Evolutionary conservation across 2,113 vertebrate species (phyloP).

Genomic region (Onychorhynchus coronatus): DNA sequence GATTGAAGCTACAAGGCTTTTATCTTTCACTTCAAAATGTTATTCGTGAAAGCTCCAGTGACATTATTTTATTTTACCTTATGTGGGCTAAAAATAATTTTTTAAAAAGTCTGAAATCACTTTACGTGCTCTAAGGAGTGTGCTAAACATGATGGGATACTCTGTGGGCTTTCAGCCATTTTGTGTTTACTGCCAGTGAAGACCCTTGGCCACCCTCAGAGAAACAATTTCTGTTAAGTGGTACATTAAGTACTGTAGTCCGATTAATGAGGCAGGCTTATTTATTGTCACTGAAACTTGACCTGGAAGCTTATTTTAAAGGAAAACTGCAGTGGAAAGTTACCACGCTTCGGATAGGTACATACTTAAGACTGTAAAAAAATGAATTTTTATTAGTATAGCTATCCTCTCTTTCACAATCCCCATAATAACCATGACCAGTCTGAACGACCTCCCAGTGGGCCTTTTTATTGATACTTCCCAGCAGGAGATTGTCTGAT

Average conservation of each 20-base stretch:
- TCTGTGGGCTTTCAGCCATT: neutral
- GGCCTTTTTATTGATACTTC: conserved; percentile 38
- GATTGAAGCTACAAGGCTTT: neutral
- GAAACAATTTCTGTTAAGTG: conserved; percentile 4
- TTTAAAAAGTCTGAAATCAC: neutral
- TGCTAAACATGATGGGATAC: neutral
- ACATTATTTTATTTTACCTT: neutral
- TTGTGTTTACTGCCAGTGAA: neutral
- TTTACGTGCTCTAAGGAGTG: neutral
- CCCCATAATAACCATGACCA: neutral
- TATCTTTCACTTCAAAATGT: neutral
- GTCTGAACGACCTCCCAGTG: conserved; percentile 8
- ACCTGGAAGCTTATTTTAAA: conserved; percentile 8
- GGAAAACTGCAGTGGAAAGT: neutral
- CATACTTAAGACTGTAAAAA: neutral
- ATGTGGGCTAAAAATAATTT: neutral
- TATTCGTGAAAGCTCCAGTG: neutral
- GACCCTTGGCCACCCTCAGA: neutral
- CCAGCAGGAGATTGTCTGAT: conserved; percentile 36
- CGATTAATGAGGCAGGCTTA: neutral
- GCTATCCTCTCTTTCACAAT: neutral
- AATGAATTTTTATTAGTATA: neutral
- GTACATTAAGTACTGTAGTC: neutral
- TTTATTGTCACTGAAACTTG: conserved; percentile 15
- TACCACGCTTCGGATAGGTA: neutral